Percentiles rank a stretch among this genome's conserved stretches.
phyloP scores from a whole-genome alignment of 1,140 invertebrate species.

The Apocrypta bakeri region DNA sequence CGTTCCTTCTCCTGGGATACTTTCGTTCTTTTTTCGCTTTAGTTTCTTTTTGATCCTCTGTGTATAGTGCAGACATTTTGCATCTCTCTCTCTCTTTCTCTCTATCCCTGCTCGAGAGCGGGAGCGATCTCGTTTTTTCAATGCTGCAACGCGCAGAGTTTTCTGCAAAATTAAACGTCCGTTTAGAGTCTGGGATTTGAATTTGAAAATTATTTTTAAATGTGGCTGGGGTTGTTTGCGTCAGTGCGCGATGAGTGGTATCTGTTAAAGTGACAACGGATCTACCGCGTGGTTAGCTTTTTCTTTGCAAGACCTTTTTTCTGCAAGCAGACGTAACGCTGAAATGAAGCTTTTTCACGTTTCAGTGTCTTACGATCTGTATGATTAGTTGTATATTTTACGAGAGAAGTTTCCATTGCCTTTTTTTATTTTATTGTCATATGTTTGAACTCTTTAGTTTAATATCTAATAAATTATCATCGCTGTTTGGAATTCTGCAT shows the following conservation, averaged over 20 bases:
- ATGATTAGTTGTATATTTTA: too few species aligned
- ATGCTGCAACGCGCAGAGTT: background rate
- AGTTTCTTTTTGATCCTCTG: conserved; percentile 9
- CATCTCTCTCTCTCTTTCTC: background rate
- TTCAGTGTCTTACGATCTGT: too few species aligned
- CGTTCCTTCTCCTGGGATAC: background rate
- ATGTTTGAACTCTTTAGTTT: too few species aligned
- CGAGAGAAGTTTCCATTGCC: too few species aligned
- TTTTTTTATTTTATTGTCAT: too few species aligned
- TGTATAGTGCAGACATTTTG: background rate
- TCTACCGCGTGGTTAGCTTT: background rate
- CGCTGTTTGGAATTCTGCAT: too few species aligned
- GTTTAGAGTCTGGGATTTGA: conserved; percentile 1
- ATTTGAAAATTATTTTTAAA: conserved; percentile 26
- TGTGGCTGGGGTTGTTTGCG: background rate
- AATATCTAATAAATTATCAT: too few species aligned
- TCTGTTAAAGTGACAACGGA: background rate
- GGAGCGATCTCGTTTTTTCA: background rate
- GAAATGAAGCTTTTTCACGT: background rate
- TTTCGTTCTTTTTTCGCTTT: background rate
- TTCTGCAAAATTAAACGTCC: conserved; percentile 37
- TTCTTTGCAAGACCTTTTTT: background rate
- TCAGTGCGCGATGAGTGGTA: background rate
- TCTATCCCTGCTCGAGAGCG: background rate
- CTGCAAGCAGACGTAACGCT: too few species aligned